Percentiles rank a stretch among this genome's conserved stretches.
Evolutionary conservation across 2,113 vertebrate species (phyloP).

Genomic region (Philantomba maxwellii): DNA sequence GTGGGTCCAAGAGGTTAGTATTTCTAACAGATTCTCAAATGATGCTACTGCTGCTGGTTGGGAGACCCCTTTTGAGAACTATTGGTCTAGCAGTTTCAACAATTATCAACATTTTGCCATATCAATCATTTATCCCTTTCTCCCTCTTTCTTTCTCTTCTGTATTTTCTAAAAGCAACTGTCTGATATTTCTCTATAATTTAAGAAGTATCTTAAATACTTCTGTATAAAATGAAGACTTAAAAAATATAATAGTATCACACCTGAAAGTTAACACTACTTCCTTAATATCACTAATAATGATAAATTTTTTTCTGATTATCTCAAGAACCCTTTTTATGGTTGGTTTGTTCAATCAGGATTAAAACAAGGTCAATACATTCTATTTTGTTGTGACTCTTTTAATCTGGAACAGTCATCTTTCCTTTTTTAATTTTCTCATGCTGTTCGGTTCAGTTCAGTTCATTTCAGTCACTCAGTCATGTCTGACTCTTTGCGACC

Average conservation of each 20-base stretch:
- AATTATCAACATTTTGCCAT: background rate
- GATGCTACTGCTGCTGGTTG: background rate
- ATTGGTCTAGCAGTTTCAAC: background rate
- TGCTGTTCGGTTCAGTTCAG: background rate
- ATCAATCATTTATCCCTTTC: background rate
- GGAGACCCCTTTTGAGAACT: background rate
- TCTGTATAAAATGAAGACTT: background rate
- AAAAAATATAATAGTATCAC: background rate
- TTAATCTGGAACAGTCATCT: background rate
- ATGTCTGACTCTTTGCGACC: too few species aligned
- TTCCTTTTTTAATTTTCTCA: background rate
- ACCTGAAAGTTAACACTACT: background rate
- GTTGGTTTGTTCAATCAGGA: background rate
- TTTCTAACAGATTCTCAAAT: background rate
- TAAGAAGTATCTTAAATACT: background rate
- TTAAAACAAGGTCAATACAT: background rate
- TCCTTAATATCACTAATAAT: background rate
- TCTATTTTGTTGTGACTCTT: background rate
- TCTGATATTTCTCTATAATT: background rate
- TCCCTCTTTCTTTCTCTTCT: background rate
- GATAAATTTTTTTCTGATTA: constrained; percentile 2
- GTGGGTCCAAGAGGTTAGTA: background rate
- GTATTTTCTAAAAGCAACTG: background rate
- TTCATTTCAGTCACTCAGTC: background rate
- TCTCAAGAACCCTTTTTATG: background rate